Conservation (phyloP, 2,888 invertebrate species). For the Sylvicola cinctus region DNA sequence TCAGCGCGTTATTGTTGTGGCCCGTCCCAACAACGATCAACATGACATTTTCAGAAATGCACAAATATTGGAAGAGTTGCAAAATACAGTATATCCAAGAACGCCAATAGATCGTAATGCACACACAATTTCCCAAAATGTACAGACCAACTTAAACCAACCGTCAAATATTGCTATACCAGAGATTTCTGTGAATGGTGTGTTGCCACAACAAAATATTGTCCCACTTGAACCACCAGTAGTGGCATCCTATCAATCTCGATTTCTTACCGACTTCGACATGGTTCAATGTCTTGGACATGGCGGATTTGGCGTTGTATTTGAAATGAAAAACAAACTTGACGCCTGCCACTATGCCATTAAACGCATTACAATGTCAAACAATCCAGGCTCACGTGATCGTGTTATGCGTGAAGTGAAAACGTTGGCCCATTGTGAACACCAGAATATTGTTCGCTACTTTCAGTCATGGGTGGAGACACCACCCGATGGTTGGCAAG, state of each 20-base stretch:
- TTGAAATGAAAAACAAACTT: slow-evolving; percentile 81
- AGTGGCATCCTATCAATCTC: slow-evolving; percentile 25
- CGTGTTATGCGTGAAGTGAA: slow-evolving; percentile 87
- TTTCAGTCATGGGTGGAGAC: slow-evolving; percentile 90
- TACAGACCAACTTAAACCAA: no score
- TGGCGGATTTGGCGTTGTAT: slow-evolving; percentile 94
- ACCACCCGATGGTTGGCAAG: slow-evolving; percentile 78
- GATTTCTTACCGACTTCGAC: slow-evolving; percentile 72
- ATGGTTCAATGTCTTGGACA: slow-evolving; percentile 59
- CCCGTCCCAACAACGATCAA: slow-evolving; percentile 4
- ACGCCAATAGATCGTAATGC: no score
- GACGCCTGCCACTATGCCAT: slow-evolving; percentile 91
- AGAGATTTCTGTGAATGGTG: no score
- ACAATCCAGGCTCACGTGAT: slow-evolving; percentile 60
- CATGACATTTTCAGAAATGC: no score
- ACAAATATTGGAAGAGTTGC: no score
- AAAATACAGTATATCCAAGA: no score
- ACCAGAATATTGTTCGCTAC: slow-evolving; percentile 88
- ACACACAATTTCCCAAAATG: no score
- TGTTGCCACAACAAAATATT: no score
- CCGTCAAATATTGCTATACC: no score
- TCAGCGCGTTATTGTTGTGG: slow-evolving; percentile 1
- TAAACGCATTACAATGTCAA: slow-evolving; percentile 77
- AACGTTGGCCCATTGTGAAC: slow-evolving; percentile 84
- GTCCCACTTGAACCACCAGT: no score